phyloP scores from a whole-genome alignment of 2,113 vertebrate species.

The Bubo bubo region DNA sequence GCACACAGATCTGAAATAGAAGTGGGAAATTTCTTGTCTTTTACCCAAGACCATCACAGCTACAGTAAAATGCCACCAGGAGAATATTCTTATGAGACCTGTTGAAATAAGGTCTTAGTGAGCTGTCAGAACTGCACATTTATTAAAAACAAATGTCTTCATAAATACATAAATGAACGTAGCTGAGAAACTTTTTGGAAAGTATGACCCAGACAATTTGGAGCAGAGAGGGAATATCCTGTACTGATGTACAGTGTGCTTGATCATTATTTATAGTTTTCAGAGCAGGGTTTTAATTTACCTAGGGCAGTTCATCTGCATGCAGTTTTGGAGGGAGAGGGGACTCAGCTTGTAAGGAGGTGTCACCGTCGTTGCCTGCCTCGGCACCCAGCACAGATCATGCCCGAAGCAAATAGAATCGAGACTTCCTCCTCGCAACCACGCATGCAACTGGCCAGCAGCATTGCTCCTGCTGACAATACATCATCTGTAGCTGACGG shows the following conservation, averaged over 20 bases:
- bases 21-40: neutral
- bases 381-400: neutral
- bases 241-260: fast-evolving
- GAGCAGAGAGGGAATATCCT: neutral
- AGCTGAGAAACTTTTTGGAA: neutral
- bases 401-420: neutral
- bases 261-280: neutral
- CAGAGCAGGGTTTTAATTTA: neutral
- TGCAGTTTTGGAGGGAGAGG: neutral
- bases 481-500: neutral
- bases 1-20: neutral
- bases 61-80: neutral
- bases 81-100: neutral
- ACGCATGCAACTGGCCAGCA: fast-evolving
- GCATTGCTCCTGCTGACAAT: neutral
- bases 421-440: neutral
- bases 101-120: fast-evolving
- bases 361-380: neutral
- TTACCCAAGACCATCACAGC: neutral
- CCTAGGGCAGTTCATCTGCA: neutral
- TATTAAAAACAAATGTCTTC: neutral
- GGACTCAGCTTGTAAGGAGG: neutral
- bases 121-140: neutral
- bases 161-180: neutral
- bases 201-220: too few relatives aligned